phyloP scores from a whole-genome alignment of 2,888 invertebrate genomes.

The Litoditis marina region DNA sequence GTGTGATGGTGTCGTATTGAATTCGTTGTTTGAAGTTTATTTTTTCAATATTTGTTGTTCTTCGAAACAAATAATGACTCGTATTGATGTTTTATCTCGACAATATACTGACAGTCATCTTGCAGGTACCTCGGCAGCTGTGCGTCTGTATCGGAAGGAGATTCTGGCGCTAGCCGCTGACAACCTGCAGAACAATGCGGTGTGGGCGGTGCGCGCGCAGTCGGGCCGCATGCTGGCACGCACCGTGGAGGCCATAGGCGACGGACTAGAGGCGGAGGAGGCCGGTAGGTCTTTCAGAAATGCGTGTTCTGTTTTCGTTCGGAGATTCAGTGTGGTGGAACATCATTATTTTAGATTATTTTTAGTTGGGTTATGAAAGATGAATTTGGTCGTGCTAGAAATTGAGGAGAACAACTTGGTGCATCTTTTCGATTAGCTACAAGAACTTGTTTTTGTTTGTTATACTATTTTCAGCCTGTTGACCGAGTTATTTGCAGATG shows the following conservation, averaged over 20 bases:
- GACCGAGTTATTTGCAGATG: conserved; percentile 22
- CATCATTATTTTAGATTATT: no score
- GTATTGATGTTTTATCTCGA: background rate
- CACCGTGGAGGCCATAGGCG: conserved; percentile 15
- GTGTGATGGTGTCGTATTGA: background rate
- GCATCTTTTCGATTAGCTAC: no score
- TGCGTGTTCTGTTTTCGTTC: no score
- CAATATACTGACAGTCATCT: background rate
- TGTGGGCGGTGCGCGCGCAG: conserved; percentile 43
- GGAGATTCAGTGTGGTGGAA: no score
- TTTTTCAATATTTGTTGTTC: background rate
- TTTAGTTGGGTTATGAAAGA: background rate
- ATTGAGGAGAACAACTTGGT: no score
- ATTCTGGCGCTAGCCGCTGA: conserved; percentile 34
- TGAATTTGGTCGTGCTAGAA: no score
- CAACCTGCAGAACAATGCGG: conserved; percentile 37
- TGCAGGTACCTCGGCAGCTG: conserved; percentile 30
- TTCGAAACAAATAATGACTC: no score
- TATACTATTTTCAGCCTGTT: conserved; percentile 6
- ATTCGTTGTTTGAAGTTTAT: background rate
- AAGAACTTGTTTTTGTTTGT: background rate
- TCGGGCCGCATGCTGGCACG: conserved; percentile 40
- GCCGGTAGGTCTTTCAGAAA: conserved; percentile 13
- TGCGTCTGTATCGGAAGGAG: conserved; percentile 38
- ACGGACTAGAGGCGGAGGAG: conserved; percentile 13